A percentile compares a stretch with the other conserved stretches of the same genome.
Conservation (phyloP, 2,113 vertebrate genomes). For the Lagopus muta region DNA sequence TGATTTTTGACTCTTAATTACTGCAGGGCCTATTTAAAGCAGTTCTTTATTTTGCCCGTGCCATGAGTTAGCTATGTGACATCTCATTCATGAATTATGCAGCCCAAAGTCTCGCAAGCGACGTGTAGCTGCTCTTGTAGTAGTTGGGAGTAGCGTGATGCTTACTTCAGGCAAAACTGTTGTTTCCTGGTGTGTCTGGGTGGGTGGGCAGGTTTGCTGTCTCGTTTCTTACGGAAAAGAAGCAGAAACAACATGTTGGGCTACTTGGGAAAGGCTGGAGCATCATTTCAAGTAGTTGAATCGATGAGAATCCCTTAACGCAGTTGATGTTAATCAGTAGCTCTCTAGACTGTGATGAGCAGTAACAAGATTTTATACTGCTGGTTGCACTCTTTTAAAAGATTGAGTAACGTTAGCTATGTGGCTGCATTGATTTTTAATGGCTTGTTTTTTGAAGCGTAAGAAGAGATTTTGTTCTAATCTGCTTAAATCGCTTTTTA, state of each 20-base stretch:
- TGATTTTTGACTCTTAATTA: not conserved
- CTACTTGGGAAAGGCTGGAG: not conserved
- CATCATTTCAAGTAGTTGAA: not conserved
- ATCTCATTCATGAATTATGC: fast-evolving
- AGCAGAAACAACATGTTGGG: not conserved
- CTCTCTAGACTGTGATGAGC: not conserved
- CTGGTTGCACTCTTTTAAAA: not conserved
- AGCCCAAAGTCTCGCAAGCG: fast-evolving
- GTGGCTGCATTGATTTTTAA: not conserved
- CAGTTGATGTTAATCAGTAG: not conserved
- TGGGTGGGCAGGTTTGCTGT: not conserved
- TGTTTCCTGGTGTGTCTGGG: fast-evolving
- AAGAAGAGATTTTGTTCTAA: conserved; percentile 46
- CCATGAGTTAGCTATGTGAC: not conserved
- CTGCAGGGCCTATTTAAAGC: not conserved
- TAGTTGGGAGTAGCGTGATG: fast-evolving
- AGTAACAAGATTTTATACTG: fast-evolving
- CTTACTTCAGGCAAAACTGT: not conserved
- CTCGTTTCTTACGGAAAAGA: not conserved
- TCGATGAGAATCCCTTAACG: not conserved
- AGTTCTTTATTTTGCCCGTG: fast-evolving
- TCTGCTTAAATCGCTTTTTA: conserved; percentile 7
- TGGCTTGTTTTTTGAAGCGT: not conserved
- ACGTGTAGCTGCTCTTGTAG: not conserved
- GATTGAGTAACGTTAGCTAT: fast-evolving